A percentile compares a stretch with the other conserved stretches of the same genome.
These are phyloP conservation scores for Rhodinocichla rosea DNA, from an alignment of 2,113 vertebrate genomes.

Conservation along the genomic window DNA sequence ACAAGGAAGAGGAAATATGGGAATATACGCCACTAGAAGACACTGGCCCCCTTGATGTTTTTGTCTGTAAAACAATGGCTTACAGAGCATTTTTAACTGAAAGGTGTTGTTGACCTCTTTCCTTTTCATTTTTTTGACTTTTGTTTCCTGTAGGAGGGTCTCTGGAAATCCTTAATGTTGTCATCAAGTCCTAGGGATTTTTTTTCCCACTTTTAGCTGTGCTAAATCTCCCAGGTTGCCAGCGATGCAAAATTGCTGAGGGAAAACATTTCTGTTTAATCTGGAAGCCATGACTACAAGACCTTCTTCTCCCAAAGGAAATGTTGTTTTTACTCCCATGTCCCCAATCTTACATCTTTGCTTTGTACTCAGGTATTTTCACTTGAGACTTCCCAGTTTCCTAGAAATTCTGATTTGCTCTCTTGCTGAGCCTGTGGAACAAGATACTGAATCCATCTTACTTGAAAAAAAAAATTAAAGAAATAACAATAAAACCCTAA, in stretches of 20 bases:
- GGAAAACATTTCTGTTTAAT: neutral
- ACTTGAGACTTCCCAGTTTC: neutral
- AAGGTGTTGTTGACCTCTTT: neutral
- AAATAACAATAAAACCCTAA: neutral
- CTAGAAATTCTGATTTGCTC: neutral
- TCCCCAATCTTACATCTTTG: neutral
- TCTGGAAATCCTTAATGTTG: neutral
- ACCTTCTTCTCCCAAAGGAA: constrained; percentile 11
- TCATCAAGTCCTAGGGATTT: neutral
- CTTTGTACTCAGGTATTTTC: neutral
- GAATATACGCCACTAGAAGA: neutral
- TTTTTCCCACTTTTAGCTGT: neutral
- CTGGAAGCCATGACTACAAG: neutral
- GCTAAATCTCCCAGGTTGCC: neutral
- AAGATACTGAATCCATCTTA: neutral
- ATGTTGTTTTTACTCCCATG: neutral
- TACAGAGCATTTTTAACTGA: neutral
- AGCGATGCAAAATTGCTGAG: neutral
- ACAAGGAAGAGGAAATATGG: neutral
- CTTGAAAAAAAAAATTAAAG: neutral
- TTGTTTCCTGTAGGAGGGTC: neutral
- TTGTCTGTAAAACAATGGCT: neutral
- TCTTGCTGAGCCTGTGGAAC: neutral
- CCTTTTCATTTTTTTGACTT: neutral
- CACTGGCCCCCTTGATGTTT: neutral